Conservation (phyloP, 2,888 invertebrate species). For the Nineta flava region DNA sequence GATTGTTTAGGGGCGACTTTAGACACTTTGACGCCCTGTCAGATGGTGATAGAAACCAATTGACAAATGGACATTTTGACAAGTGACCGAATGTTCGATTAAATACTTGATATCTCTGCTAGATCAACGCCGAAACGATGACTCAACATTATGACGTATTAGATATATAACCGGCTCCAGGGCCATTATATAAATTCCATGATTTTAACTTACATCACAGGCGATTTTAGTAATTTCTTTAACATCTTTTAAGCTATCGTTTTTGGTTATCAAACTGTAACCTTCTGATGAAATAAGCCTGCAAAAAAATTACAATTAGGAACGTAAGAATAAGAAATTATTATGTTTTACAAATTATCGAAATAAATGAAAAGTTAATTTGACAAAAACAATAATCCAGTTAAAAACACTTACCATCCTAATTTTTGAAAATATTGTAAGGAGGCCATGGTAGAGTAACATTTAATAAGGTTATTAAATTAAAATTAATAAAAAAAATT, state of each 20-base stretch:
- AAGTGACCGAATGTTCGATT: too few relatives aligned
- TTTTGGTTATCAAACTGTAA: constrained; percentile 45
- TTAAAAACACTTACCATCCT: neutral
- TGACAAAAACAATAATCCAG: neutral
- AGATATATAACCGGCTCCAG: too few relatives aligned
- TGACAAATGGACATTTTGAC: too few relatives aligned
- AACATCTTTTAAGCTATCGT: constrained; percentile 43
- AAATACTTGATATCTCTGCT: too few relatives aligned
- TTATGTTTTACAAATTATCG: neutral
- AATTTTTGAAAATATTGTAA: constrained; percentile 1
- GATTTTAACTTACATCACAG: constrained; percentile 45
- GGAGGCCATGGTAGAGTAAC: neutral
- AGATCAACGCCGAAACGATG: too few relatives aligned
- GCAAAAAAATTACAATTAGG: constrained; percentile 21
- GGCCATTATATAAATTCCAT: neutral
- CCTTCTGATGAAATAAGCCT: constrained; percentile 64
- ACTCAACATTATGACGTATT: too few relatives aligned
- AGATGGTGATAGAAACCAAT: too few relatives aligned
- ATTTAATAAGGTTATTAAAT: neutral
- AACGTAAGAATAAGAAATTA: too few relatives aligned
- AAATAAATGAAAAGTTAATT: neutral
- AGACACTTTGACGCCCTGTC: too few relatives aligned
- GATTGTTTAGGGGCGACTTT: too few relatives aligned
- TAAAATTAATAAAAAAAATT: too few relatives aligned
- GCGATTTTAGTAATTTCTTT: constrained; percentile 47